phyloP scores from a whole-genome alignment of 2,888 invertebrate genomes.

The Ischnura elegans region DNA sequence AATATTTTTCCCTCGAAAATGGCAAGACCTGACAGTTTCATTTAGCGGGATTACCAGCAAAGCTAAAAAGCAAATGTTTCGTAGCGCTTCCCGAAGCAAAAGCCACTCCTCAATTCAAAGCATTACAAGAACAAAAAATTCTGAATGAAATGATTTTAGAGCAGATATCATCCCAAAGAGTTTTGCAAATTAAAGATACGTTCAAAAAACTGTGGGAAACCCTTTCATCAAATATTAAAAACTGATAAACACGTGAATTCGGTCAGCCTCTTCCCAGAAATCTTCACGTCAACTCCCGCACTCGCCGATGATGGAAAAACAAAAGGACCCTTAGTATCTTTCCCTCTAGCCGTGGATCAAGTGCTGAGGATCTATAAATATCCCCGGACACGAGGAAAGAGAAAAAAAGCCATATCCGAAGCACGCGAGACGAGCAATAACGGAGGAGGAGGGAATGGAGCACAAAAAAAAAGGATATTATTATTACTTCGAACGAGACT shows the following conservation, averaged over 20 bases:
- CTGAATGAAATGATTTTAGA: neutral
- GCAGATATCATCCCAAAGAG: neutral
- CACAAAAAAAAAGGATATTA: neutral
- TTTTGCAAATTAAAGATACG: neutral
- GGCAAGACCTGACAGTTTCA: no score
- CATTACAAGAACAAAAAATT: no score
- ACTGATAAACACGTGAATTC: no score
- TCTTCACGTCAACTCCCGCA: neutral
- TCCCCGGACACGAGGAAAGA: neutral
- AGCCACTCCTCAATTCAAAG: no score
- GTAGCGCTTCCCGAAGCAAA: no score
- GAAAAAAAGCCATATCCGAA: neutral
- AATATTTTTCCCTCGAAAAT: no score
- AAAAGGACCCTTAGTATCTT: slow-evolving; percentile 14
- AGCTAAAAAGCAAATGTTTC: no score
- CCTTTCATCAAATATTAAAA: neutral
- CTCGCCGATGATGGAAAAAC: slow-evolving; percentile 27
- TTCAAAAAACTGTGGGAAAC: neutral
- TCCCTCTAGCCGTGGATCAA: slow-evolving; percentile 15
- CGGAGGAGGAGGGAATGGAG: neutral
- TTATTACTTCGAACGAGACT: slow-evolving; percentile 18
- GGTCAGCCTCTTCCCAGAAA: neutral
- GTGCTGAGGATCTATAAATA: slow-evolving; percentile 16
- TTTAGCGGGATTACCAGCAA: no score
- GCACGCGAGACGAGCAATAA: slow-evolving; percentile 9